Evolutionary conservation across 2,797 vertebrate species (phyloP), one percentile per base, ranked within the genome.

Genomic region (Meriones psammophilus): DNA sequence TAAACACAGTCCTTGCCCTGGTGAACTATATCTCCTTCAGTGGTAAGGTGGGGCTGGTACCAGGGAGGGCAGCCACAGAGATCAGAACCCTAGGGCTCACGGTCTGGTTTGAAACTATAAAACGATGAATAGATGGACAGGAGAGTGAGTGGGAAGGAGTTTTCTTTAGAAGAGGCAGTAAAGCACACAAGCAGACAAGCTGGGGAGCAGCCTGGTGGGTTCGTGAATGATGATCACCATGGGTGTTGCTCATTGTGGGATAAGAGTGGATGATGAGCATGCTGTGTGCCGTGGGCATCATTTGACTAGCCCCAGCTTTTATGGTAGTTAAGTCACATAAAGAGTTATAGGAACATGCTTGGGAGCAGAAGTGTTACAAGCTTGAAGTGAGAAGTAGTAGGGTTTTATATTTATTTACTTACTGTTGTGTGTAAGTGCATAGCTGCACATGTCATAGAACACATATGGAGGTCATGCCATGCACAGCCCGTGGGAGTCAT

Each of bases 21-120:
- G 98, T 99, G 96, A 99, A 98, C 97, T 99, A 98, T 56, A 98
- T 99, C 93, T 99, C 98, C 97, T 99, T 99, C 97, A 98, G 98
- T 99, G 99, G 99, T 99, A 98, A 97, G 94, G 50, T 20, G 7
- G 86, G 0, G 0, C 24, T 42, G 71, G 6, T 39, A 1, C 24
- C 18, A 13, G 30, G 54, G 30, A 22, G 0, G 33, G 24, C 42
- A 42, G 62, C 18, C 71, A 60, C 0, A 0, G 56, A 76, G 28
- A 6, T 33, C 71, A n/a, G 36, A 76, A 74, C 5, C 26, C n/a
- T 42, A 42, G 54, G 15, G 54, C 39, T 73, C 36, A 33, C 60
- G 36, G 22, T 42, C 86, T 60, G 73, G 14, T 26, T 62, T 24
- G 42, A 14, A 42, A 83, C 58, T 64, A 42, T 15, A 30, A 42